phyloP scores from a whole-genome alignment of 30 jellyfish, hydroid and myxozoan species.

The Nemopilema nomurai region DNA sequence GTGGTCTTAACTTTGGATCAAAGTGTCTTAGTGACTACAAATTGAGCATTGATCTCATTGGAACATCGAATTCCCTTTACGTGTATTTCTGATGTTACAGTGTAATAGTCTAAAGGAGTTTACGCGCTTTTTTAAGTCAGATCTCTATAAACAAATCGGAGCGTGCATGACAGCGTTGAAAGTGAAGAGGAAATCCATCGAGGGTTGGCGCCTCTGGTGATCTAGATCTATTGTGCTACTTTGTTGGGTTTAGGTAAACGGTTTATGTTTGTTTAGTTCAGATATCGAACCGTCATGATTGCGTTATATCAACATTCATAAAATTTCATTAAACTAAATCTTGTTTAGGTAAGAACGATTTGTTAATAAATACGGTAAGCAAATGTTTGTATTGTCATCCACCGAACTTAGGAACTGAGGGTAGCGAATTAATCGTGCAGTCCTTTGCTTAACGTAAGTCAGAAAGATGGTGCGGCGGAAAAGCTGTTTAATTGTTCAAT shows the following conservation, averaged over 20 bases:
- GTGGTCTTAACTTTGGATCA: too few species aligned
- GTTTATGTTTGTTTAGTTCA: not conserved
- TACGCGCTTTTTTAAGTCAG: too few species aligned
- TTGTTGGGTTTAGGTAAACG: not conserved
- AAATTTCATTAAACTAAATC: not conserved
- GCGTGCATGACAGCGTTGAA: too few species aligned
- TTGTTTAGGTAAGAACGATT: not conserved
- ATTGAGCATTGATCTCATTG: too few species aligned
- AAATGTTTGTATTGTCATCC: not conserved
- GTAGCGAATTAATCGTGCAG: not conserved
- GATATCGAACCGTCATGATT: not conserved
- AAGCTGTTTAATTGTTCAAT: not conserved
- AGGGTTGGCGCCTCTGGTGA: not conserved
- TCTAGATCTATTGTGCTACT: not conserved
- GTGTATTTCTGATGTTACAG: too few species aligned
- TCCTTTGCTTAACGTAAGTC: not conserved
- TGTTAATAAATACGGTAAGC: not conserved
- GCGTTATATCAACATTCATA: not conserved
- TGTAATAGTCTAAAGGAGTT: too few species aligned
- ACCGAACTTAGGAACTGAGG: not conserved
- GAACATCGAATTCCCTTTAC: too few species aligned
- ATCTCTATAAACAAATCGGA: too few species aligned
- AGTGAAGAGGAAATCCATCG: too few species aligned
- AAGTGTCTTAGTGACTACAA: too few species aligned
- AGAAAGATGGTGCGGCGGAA: not conserved